phyloP scores from a whole-genome alignment of 2,113 vertebrate species.

The Otis tarda region DNA sequence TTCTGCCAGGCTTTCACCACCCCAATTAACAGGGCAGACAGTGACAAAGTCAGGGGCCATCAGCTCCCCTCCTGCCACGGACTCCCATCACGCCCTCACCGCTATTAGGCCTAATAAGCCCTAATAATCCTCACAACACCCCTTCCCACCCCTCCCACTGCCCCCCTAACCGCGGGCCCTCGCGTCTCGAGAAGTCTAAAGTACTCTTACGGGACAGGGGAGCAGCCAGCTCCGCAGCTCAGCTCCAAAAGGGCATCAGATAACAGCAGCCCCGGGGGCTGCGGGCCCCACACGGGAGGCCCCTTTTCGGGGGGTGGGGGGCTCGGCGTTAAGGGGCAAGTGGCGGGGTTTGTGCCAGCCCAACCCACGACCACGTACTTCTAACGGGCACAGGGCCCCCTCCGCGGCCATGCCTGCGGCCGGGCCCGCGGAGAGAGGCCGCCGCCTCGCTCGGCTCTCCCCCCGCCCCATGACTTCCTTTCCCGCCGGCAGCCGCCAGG shows the following conservation, averaged over 20 bases:
- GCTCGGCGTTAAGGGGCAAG: background rate
- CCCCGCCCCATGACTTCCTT: slow-evolving; percentile 5
- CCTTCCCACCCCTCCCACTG: background rate
- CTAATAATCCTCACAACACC: background rate
- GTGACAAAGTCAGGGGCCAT: background rate
- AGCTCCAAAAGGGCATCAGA: slow-evolving; percentile 65
- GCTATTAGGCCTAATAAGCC: background rate
- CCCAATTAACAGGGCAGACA: no score
- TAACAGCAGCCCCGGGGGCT: slow-evolving; percentile 10
- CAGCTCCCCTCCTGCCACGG: background rate
- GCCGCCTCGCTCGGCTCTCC: background rate
- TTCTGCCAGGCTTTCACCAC: background rate
- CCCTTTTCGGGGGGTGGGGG: background rate
- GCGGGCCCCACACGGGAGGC: background rate
- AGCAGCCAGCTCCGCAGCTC: slow-evolving; percentile 16
- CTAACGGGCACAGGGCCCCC: background rate
- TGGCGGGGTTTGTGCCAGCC: no score
- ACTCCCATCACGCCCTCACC: background rate
- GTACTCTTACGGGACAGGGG: slow-evolving; percentile 15
- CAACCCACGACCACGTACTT: background rate
- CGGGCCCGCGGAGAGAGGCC: background rate
- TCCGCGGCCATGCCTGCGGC: background rate
- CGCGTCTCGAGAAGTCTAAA: slow-evolving; percentile 45
- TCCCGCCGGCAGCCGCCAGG: background rate
- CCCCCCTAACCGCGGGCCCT: background rate